phyloP scores from a whole-genome alignment of 2,888 invertebrate genomes.

The Polia nebulosa region DNA sequence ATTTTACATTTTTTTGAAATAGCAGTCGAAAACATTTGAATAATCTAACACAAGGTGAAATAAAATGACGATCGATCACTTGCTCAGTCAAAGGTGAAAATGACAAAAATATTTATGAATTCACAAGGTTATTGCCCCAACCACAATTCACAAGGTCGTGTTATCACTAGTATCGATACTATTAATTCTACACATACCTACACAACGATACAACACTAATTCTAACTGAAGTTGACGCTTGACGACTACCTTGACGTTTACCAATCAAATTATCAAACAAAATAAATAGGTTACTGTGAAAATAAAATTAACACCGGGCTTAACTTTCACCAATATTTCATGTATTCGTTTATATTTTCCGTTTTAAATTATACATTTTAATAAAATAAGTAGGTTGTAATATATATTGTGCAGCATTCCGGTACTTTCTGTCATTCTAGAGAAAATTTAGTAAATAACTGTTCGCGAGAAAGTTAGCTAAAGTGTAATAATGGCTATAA shows the following conservation, averaged over 20 bases:
- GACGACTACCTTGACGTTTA: conserved; percentile 18
- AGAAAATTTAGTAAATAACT: background rate
- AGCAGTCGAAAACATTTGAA: conserved; percentile 4
- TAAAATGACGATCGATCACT: background rate
- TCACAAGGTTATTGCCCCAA: conserved; percentile 2
- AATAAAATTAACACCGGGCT: conserved; percentile 34
- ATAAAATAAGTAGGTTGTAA: conserved; percentile 12
- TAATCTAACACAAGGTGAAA: conserved; percentile 26
- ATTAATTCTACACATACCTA: background rate
- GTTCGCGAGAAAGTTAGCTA: conserved; percentile 15
- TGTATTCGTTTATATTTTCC: conserved; percentile 3
- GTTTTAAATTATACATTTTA: conserved; percentile 6
- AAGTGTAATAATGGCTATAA: conserved; percentile 58
- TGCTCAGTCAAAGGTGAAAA: conserved; percentile 18
- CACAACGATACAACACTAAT: conserved; percentile 13
- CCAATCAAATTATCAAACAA: conserved; percentile 24
- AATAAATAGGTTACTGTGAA: conserved; percentile 32
- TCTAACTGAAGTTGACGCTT: conserved; percentile 22
- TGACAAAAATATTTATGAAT: background rate
- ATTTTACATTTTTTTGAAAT: background rate
- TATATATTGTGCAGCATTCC: conserved; percentile 9
- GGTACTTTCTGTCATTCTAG: conserved; percentile 32
- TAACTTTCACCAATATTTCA: conserved; percentile 40
- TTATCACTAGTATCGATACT: background rate
- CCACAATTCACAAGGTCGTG: conserved; percentile 1